These are phyloP conservation scores for Takifugu ocellatus DNA, from an alignment of 2,797 vertebrate genomes.

Conservation along the genomic window DNA sequence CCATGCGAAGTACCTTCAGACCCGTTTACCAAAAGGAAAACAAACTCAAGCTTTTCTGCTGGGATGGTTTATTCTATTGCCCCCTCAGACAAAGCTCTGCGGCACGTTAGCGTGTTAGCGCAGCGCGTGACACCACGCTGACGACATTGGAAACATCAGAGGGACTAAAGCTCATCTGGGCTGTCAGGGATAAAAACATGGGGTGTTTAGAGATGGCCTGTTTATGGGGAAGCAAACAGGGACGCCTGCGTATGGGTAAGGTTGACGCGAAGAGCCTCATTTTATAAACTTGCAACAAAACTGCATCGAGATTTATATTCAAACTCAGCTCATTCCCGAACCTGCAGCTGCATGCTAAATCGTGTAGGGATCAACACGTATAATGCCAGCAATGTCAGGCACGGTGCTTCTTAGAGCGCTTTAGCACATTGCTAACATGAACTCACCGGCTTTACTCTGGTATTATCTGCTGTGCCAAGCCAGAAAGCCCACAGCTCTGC, in stretches of 20 bases:
- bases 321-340: neutral
- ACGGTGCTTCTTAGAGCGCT: constrained; percentile 5
- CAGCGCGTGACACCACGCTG: constrained; percentile 64
- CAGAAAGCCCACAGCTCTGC: constrained; percentile 19
- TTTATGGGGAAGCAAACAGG: constrained; percentile 42
- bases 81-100: constrained; percentile 51
- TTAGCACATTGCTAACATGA: constrained; percentile 20
- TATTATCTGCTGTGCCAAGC: constrained; percentile 21
- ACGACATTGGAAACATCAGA: constrained; percentile 72
- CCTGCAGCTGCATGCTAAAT: constrained; percentile 6
- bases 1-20: constrained; percentile 62
- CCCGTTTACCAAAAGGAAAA: constrained; percentile 38
- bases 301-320: constrained; percentile 1
- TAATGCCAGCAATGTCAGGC: constrained; percentile 8
- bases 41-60: constrained; percentile 45
- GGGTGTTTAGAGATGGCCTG: constrained; percentile 45
- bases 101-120: constrained; percentile 63
- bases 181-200: constrained; percentile 56
- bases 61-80: constrained; percentile 38
- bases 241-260: constrained; percentile 32
- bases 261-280: constrained; percentile 7
- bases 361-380: constrained; percentile 3
- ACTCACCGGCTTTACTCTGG: constrained; percentile 16
- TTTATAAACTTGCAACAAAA: constrained; percentile 14
- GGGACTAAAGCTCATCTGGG: constrained; percentile 62